Percentiles rank a stretch among this genome's conserved stretches.
phyloP scores from a whole-genome alignment of 64 coral and sea anemone species.

The Trachythela sp. region DNA sequence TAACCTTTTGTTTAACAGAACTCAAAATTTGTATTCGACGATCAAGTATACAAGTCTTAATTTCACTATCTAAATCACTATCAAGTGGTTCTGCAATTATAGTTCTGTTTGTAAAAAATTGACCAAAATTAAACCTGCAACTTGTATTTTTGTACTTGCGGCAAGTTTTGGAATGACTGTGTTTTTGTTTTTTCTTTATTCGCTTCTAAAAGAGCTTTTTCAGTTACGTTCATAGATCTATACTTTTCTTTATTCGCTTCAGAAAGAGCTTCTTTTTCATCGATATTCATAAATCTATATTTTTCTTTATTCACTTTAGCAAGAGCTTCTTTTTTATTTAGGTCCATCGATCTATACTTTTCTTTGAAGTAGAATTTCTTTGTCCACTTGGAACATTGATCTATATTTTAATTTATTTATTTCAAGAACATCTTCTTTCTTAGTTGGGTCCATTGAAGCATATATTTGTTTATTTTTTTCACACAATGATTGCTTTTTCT shows the following conservation, averaged over 20 bases:
- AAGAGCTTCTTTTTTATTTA: slow-evolving; percentile 16
- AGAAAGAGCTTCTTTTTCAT: not conserved
- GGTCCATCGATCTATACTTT: not conserved
- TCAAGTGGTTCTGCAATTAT: too few species aligned
- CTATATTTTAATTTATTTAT: not conserved
- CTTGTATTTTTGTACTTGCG: not conserved
- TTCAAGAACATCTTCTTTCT: not conserved
- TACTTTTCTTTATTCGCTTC: slow-evolving; percentile 5
- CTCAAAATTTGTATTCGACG: too few species aligned
- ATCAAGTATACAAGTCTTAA: too few species aligned
- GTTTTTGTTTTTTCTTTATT: not conserved
- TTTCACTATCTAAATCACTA: too few species aligned
- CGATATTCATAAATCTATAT: not conserved
- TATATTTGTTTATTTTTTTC: slow-evolving; percentile 12
- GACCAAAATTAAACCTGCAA: too few species aligned
- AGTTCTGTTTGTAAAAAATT: too few species aligned
- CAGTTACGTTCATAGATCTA: not conserved
- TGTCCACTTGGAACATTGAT: not conserved
- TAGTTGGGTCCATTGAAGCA: not conserved
- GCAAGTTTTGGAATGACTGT: not conserved
- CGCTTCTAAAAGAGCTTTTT: not conserved
- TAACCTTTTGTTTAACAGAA: too few species aligned
- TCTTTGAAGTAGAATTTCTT: not conserved
- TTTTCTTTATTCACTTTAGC: slow-evolving; percentile 6
- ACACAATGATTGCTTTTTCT: not conserved